A percentile compares a stretch with the other conserved stretches of the same genome.
Conservation (phyloP, 2,888 invertebrate species). For the Neoascia interrupta region DNA sequence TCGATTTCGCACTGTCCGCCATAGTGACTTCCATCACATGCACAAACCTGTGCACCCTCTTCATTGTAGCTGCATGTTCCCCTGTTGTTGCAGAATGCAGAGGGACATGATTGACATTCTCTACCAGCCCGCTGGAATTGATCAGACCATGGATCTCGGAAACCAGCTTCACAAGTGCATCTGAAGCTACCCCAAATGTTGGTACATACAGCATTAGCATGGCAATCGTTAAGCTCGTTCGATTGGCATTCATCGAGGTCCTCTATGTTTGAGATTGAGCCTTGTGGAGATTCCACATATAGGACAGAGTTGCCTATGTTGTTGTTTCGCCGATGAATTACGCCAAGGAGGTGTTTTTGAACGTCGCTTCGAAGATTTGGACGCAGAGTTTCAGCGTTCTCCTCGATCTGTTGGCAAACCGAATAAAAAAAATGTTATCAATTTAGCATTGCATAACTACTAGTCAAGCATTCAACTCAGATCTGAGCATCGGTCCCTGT, state of each 20-base stretch:
- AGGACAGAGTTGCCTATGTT: slow-evolving; percentile 93
- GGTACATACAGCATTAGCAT: slow-evolving; percentile 87
- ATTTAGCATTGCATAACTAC: too few relatives aligned
- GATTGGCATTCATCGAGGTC: slow-evolving; percentile 94
- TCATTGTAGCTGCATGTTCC: slow-evolving; percentile 90
- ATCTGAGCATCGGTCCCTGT: too few relatives aligned
- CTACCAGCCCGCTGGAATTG: slow-evolving; percentile 86
- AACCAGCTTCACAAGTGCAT: slow-evolving; percentile 87
- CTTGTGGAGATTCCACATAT: slow-evolving; percentile 90
- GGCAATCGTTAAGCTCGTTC: slow-evolving; percentile 91
- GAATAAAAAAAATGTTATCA: too few relatives aligned
- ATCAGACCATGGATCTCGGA: slow-evolving; percentile 87
- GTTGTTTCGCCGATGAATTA: slow-evolving; percentile 90
- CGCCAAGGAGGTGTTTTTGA: slow-evolving; percentile 90
- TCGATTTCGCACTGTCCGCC: slow-evolving; percentile 94
- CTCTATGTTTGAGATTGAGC: slow-evolving; percentile 87
- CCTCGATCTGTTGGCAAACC: slow-evolving; percentile 87
- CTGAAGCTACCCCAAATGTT: slow-evolving; percentile 89
- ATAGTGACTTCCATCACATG: slow-evolving; percentile 90
- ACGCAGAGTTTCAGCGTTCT: slow-evolving; percentile 86
- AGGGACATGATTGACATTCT: slow-evolving; percentile 88
- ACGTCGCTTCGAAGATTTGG: slow-evolving; percentile 87
- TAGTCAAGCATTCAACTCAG: too few relatives aligned
- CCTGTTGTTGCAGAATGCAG: slow-evolving; percentile 89
- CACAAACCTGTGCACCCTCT: slow-evolving; percentile 81